Percentiles rank a stretch among this genome's conserved stretches.
Evolutionary conservation across 2,797 vertebrate genomes (phyloP).

Genomic region (Lophotriccus pileatus): DNA sequence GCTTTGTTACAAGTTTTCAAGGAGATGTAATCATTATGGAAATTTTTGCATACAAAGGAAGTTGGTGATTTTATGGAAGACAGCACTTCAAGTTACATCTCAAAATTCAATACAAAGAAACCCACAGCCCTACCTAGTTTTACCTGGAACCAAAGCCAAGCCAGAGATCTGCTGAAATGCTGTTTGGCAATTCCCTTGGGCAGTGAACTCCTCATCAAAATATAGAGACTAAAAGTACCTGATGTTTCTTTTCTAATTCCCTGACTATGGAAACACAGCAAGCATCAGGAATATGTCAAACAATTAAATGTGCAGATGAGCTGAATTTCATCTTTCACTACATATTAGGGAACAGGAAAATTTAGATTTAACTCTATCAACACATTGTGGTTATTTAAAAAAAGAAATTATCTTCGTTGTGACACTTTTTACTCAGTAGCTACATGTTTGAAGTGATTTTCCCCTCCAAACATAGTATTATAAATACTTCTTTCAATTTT

Average conservation of each 20-base stretch:
- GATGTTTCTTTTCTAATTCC: neutral
- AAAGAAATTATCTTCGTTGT: neutral
- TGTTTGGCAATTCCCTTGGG: neutral
- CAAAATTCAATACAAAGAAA: neutral
- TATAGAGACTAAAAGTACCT: neutral
- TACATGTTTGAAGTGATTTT: neutral
- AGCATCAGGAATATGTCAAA: neutral
- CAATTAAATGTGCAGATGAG: neutral
- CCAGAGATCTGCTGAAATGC: neutral
- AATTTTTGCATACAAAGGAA: neutral
- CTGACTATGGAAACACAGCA: neutral
- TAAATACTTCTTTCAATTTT: neutral
- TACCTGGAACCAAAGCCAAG: neutral
- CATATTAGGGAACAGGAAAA: neutral
- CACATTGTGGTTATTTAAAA: neutral
- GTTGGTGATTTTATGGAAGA: neutral
- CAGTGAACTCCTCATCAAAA: neutral
- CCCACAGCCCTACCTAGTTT: neutral
- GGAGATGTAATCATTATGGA: neutral
- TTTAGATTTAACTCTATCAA: neutral
- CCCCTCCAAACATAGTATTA: neutral
- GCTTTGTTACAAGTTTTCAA: neutral
- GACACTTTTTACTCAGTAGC: neutral
- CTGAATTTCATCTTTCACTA: neutral
- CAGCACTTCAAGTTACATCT: neutral